Evolutionary conservation across 2,113 vertebrate species (phyloP), one percentile per base, ranked within the genome.

Genomic region (Papio anubis): DNA sequence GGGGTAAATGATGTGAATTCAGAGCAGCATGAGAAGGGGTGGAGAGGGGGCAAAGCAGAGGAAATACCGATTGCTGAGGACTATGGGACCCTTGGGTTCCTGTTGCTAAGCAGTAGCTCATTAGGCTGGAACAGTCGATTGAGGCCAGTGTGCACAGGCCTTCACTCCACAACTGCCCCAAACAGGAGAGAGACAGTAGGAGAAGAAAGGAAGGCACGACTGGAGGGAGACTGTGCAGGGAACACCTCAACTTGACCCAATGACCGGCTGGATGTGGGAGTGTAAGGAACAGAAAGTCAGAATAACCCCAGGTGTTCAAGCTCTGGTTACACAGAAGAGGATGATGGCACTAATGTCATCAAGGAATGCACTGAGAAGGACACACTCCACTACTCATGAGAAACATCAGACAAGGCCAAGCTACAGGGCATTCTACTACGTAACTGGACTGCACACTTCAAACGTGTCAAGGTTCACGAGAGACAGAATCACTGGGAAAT

Each of bases 291-390:
- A 45, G n/a, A 55, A 73, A 52, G 61, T 68, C 18, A 25, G 45
- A 45, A 38, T 20, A 57, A 45, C 23, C 55, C 17, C 5, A 9
- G 5, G 66, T 1, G 13, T 70, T n/a, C 23, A 40, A 91, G 45
- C 2, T 6, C 66, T 35, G n/a, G 55, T 66, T 40, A 68, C 17
- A 38, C 79, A 76, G 75, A 57, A 32, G 18, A 6, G 1, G 43
- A 32, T 0, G 8, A 45, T 0, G 13, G n/a, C 68, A 35, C 0
- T 0, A 16, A 73, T 10, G 8, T 35, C 84, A 52, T 5, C 14
- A 10, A n/a, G 16, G 11, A 55, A 43, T 1, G 3, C 13, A 64
- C 38, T 12, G 3, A 32, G 21, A 40, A 2, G 90, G 48, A 35
- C 11, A 16, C 88, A 32, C 21, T 17, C 4, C 30, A 45, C 25